A percentile compares a stretch with the other conserved stretches of the same genome.
phyloP scores from a whole-genome alignment of 2,797 vertebrate species.

The Pseudopleuronectes americanus region DNA sequence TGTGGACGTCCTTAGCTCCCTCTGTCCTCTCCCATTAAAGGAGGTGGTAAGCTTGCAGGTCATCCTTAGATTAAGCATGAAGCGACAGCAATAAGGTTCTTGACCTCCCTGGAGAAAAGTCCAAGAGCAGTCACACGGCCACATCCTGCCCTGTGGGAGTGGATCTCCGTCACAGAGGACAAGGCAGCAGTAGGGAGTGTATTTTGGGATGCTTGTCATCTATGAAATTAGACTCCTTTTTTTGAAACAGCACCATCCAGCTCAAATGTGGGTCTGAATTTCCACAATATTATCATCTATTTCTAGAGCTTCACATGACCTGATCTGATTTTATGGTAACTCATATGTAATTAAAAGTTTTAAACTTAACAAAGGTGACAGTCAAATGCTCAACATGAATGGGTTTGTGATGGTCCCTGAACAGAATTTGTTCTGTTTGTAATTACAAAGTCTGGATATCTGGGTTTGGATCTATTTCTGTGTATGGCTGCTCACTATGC shows the following conservation, averaged over 20 bases:
- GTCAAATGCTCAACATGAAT: conserved; percentile 25
- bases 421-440: conserved; percentile 26
- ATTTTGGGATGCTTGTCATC: conserved; percentile 55
- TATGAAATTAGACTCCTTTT: conserved; percentile 43
- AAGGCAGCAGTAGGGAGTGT: conserved; percentile 40
- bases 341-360: conserved; percentile 10
- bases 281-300: conserved; percentile 37
- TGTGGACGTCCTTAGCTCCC: neutral
- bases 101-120: conserved; percentile 69
- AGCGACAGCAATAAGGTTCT: conserved; percentile 69
- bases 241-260: conserved; percentile 25
- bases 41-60: conserved; percentile 72
- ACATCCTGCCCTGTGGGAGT: conserved; percentile 45
- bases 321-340: conserved; percentile 33
- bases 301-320: conserved; percentile 36
- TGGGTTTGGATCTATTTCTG: conserved; percentile 47
- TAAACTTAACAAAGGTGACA: conserved; percentile 3
- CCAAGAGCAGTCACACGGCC: conserved; percentile 41
- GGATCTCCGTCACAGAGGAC: conserved; percentile 26
- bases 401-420: conserved; percentile 20
- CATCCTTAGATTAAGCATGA: conserved; percentile 78
- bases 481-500: conserved; percentile 13
- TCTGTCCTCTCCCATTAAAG: conserved; percentile 19
- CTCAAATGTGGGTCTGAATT: conserved; percentile 34
- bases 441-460: conserved; percentile 29